Evolutionary conservation across 2,888 invertebrate genomes (phyloP), one percentile per base, ranked within the genome.

Genomic region (Philonicus albiceps): DNA sequence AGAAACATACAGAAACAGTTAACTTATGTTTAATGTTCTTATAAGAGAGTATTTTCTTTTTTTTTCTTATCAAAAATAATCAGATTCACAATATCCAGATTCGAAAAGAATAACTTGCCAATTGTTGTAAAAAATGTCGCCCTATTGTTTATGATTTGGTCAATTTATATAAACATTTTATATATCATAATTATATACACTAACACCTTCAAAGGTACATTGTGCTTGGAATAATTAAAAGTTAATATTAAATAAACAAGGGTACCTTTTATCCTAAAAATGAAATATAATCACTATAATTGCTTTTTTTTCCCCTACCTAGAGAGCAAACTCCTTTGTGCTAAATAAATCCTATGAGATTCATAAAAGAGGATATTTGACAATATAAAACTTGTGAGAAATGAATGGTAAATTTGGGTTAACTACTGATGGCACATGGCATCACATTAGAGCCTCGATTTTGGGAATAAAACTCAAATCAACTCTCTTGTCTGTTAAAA

Each of bases 1-100:
- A 84, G 84, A 84, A 55, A 83, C 73, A 84, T 84, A 27, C 40
- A 72, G 7, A 84, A 16, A 73, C 11, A 83, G 31, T 19, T 37
- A 73, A 43, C 43, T 84, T 84, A 84, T 5, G 22, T 27, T 40
- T 84, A 84, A 2, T 31, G 16, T 73, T 30, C 30, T 73, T 73
- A 30, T 30, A 43, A 5, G 22, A 84, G 64, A 34, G 30, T 34
- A 84, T 64, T 11, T 64, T 19, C 7, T 3, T 64, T 22, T 19
- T n/a, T 40, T 43, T 27, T 64, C 7, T 64, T 84, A 84, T 84
- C 84, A 84, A 84, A 84, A 84, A 84, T 84, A 84, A 53, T 5
- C n/a, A 83, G 37, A 64, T 83, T 49, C 43, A 64, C 8, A 64
- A n/a, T 30, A 37, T 53, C 16, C 11, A 40, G 13, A 43, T 40